Evolutionary conservation across 2,113 vertebrate genomes (phyloP), one percentile per base, ranked within the genome.

Genomic region (Mesitornis unicolor): DNA sequence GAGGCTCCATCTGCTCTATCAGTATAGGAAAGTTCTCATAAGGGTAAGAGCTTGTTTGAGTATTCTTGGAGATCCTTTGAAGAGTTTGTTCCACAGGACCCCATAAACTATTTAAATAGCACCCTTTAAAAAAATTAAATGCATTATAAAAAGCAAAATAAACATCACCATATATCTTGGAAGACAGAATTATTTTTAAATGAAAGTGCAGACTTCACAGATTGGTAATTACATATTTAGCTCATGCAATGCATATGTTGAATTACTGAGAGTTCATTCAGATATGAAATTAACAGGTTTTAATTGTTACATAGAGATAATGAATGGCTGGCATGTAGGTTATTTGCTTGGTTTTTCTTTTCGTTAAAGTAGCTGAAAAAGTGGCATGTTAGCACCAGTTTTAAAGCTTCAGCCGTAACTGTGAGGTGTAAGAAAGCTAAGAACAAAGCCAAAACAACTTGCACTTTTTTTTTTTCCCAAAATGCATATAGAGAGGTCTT

Each of bases 21-120:
- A 73, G 65, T 22, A 45, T 0, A 0, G 65, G 33, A 21, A 63
- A 59, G 18, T 63, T 87, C 35, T 67, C 1, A 0, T 53, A 50
- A 91, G 50, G 29, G 20, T 77, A 80, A 83, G 40, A 75, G 13
- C 14, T 70, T 57, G 26, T 74, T 91, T 0, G 0, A 43, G 40
- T 85, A 64, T 73, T 76, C 82, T 65, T 70, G n/a, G 77, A 45
- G 25, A 54, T 50, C 11, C 43, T 80, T 80, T 56, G 68, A 80
- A 78, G 64, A 80, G 13, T 57, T 83, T 54, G 25, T 76, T 87
- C 38, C 7, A 17, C n/a, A 38, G 47, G 12, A 82, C 17, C 43
- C 31, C 71, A 20, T 60, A 28, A 82, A 36, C 17, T 61, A 22
- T 45, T 73, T 48, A 80, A 91, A 53, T 53, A 28, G 6, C 29